Evolutionary conservation across 2,888 invertebrate genomes (phyloP).

Genomic region (Drosophila pseudotakahashii): DNA sequence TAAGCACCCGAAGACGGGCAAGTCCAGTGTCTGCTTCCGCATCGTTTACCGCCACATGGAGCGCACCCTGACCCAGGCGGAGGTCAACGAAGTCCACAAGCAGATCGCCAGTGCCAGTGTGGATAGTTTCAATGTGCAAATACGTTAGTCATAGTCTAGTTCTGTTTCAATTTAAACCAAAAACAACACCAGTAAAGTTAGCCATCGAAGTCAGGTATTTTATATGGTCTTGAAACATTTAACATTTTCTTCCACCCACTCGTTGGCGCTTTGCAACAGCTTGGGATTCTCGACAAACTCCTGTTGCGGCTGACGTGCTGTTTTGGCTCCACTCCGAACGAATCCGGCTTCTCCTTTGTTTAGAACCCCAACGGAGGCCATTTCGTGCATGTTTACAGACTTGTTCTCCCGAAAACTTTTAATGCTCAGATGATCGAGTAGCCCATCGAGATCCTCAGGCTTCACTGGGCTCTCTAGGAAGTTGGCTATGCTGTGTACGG

Average conservation of each 20-base stretch:
- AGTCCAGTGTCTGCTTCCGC: slow-evolving; percentile 94
- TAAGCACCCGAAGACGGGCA: slow-evolving; percentile 92
- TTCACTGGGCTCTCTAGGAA: slow-evolving; percentile 87
- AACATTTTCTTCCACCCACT: slow-evolving; percentile 67
- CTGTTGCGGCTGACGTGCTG: slow-evolving; percentile 42
- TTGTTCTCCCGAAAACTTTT: slow-evolving; percentile 92
- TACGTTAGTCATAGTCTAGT: slow-evolving; percentile 74
- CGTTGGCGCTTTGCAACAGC: slow-evolving; percentile 59
- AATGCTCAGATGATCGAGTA: slow-evolving; percentile 91
- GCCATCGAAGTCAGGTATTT: slow-evolving; percentile 8
- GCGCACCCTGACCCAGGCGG: slow-evolving; percentile 92
- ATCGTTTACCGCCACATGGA: slow-evolving; percentile 97
- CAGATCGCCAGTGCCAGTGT: slow-evolving; percentile 88
- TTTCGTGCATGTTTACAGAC: slow-evolving; percentile 89
- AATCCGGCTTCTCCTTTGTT: slow-evolving; percentile 87
- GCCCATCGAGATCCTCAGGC: slow-evolving; percentile 86
- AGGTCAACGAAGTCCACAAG: slow-evolving; percentile 94
- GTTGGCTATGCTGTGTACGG: slow-evolving; percentile 86
- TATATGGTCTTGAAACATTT: slow-evolving; percentile 31
- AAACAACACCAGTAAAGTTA: slow-evolving; percentile 23
- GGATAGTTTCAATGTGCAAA: slow-evolving; percentile 81
- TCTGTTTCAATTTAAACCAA: slow-evolving; percentile 33
- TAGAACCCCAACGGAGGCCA: slow-evolving; percentile 87
- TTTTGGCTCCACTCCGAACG: slow-evolving; percentile 86
- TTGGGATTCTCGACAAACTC: slow-evolving; percentile 69